Conservation (phyloP, 2,888 invertebrate genomes). For the Zaprionus obscuricornis region DNA sequence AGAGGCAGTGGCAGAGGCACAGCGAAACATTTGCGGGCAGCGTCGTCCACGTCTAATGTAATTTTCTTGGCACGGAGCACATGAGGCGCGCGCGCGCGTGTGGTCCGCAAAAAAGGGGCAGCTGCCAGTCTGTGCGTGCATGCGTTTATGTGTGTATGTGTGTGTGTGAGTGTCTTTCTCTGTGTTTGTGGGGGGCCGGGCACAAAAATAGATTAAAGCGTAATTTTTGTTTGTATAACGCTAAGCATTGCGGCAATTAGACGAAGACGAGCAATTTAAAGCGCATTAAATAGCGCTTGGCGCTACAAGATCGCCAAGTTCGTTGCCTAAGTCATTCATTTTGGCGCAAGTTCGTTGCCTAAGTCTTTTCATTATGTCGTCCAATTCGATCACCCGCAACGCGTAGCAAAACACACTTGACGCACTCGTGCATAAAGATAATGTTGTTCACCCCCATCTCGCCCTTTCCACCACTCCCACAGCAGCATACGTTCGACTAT, state of each 20-base stretch:
- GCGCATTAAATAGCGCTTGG: conserved; percentile 72
- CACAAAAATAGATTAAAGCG: conserved; percentile 78
- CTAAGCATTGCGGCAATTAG: conserved; percentile 72
- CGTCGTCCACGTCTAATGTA: conserved; percentile 66
- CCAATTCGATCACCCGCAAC: conserved; percentile 36
- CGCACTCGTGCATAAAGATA: conserved; percentile 43
- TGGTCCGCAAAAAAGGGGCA: conserved; percentile 46
- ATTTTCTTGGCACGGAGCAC: conserved; percentile 67
- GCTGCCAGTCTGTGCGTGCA: conserved; percentile 23
- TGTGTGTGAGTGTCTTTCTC: conserved; percentile 21
- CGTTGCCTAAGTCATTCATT: conserved; percentile 68
- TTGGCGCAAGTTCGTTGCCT: conserved; percentile 12
- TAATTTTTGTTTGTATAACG: conserved; percentile 79
- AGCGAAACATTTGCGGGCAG: conserved; percentile 10
- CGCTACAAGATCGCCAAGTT: no score
- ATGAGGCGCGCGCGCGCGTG: conserved; percentile 57
- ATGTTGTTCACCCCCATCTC: no score
- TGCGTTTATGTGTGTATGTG: conserved; percentile 29
- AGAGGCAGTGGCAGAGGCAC: conserved; percentile 4
- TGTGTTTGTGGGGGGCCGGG: conserved; percentile 29
- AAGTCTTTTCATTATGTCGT: background rate
- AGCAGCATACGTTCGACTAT: background rate
- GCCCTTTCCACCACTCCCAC: no score
- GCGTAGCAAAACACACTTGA: conserved; percentile 1
- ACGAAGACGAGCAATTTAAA: conserved; percentile 64